Percentiles rank a stretch among this genome's conserved stretches.
Conservation (phyloP, 2,888 invertebrate genomes). For the Ornithoptera alexandrae region DNA sequence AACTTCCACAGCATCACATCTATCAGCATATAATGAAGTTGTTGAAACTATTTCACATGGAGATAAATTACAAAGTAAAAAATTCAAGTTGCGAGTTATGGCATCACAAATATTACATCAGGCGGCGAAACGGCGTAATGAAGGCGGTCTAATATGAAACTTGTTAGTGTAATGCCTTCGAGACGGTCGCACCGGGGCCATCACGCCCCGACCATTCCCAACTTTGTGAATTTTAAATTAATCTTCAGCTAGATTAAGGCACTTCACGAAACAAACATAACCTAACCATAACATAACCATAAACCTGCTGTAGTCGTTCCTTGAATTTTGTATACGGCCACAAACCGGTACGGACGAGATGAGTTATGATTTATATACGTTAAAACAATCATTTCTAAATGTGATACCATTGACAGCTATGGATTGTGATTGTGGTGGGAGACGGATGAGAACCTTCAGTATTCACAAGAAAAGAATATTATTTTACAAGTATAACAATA, state of each 20-base stretch:
- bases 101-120: background rate
- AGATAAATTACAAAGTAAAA: background rate
- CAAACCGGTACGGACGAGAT: too few species aligned
- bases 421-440: too few species aligned
- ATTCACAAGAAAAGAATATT: too few species aligned
- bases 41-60: too few species aligned
- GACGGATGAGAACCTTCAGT: too few species aligned
- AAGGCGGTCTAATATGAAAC: slow-evolving; percentile 32
- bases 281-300: background rate
- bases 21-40: too few species aligned
- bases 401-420: too few species aligned
- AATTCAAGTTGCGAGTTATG: background rate
- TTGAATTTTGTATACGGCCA: too few species aligned
- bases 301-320: slow-evolving; percentile 3
- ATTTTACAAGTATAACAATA: too few species aligned
- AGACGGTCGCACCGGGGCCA: slow-evolving; percentile 46
- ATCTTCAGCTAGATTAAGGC: slow-evolving; percentile 35
- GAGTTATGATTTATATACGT: too few species aligned
- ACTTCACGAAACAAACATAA: slow-evolving; percentile 30
- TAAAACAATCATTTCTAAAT: too few species aligned
- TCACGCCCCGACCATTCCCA: slow-evolving; percentile 49
- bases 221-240: slow-evolving; percentile 46
- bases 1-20: too few species aligned
- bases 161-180: slow-evolving; percentile 30
- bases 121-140: slow-evolving; percentile 25